phyloP scores from a whole-genome alignment of 2,113 vertebrate species.

The Seriola rivoliana region DNA sequence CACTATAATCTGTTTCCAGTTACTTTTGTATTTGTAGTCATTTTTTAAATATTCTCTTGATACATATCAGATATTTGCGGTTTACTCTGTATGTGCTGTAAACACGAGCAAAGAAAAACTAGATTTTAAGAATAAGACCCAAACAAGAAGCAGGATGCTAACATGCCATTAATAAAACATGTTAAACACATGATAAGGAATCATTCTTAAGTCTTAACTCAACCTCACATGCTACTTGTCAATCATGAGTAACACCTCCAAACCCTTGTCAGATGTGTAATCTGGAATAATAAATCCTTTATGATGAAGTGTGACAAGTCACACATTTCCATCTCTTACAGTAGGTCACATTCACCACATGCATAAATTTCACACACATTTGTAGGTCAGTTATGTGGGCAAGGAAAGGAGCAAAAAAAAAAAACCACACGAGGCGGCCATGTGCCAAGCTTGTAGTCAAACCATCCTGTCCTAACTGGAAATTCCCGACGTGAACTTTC shows the following conservation, averaged over 20 bases:
- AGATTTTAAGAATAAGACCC: background rate
- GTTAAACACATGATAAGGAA: background rate
- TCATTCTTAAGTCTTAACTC: too few relatives aligned
- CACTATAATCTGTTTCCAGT: constrained; percentile 25
- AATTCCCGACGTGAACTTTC: constrained; percentile 74
- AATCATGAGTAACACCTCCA: background rate
- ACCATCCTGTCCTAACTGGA: constrained; percentile 57
- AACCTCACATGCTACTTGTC: constrained; percentile 8
- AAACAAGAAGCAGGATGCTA: background rate
- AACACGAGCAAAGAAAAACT: constrained; percentile 1
- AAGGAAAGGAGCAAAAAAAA: constrained; percentile 27
- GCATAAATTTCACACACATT: constrained; percentile 67
- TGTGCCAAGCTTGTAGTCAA: constrained; percentile 59
- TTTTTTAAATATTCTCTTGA: constrained; percentile 5
- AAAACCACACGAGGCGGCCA: constrained; percentile 37
- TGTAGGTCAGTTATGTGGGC: constrained; percentile 69
- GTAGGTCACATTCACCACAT: constrained; percentile 44
- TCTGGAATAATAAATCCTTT: constrained; percentile 28
- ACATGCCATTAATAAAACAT: background rate
- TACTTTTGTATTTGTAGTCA: constrained; percentile 11
- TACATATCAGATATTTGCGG: constrained; percentile 12
- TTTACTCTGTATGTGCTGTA: background rate
- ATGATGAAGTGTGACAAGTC: background rate
- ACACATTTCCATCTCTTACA: constrained; percentile 58
- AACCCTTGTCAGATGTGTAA: background rate